A percentile compares a stretch with the other conserved stretches of the same genome.
phyloP scores from a whole-genome alignment of 2,888 invertebrate genomes.

The Erebia palarica region DNA sequence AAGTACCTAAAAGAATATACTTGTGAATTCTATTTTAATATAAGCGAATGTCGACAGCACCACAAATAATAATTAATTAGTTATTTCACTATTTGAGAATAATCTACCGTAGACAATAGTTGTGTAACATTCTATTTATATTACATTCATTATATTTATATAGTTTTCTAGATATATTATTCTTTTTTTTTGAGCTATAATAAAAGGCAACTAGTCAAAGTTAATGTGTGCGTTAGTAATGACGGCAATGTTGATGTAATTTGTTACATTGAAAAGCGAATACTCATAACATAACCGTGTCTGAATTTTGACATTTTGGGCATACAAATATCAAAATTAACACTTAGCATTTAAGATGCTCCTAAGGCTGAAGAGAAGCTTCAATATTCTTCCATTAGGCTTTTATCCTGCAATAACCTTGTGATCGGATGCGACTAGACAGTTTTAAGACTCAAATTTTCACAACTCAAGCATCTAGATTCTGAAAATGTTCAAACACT shows the following conservation, averaged over 20 bases:
- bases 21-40: constrained; percentile 19
- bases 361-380: too few species aligned
- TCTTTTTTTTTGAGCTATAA: not conserved
- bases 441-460: not conserved
- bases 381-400: not conserved
- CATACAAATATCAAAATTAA: too few species aligned
- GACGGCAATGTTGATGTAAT: not conserved
- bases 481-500: not conserved
- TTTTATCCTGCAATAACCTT: constrained; percentile 2
- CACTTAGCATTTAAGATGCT: too few species aligned
- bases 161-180: not conserved
- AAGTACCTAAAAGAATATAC: constrained; percentile 43
- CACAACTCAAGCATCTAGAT: not conserved
- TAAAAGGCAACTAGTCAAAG: not conserved
- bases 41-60: constrained; percentile 32
- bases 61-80: constrained; percentile 29
- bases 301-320: too few species aligned
- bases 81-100: constrained; percentile 19
- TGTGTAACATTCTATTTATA: constrained; percentile 1
- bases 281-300: too few species aligned
- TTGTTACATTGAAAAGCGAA: not conserved
- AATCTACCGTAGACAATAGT: constrained; percentile 1
- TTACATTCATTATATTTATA: not conserved
- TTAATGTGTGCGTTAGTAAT: constrained; percentile 4
- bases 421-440: constrained; percentile 9